A percentile compares a stretch with the other conserved stretches of the same genome.
Evolutionary conservation across 2,113 vertebrate species (phyloP).

Genomic region (Anseranas semipalmata): DNA sequence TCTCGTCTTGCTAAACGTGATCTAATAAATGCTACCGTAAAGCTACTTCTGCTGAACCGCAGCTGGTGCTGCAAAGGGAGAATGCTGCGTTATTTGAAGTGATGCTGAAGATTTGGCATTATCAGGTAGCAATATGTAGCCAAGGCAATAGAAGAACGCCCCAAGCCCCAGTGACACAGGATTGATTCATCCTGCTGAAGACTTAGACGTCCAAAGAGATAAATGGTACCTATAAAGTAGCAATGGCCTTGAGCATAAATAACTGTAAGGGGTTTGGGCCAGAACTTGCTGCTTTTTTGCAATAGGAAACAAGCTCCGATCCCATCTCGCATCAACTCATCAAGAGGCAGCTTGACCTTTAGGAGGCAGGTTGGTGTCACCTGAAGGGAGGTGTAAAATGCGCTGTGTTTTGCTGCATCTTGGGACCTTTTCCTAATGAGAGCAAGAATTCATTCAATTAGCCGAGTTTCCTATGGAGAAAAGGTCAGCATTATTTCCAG

Average conservation of each 20-base stretch:
- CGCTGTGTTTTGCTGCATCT: not conserved
- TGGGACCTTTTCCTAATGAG: slow-evolving; percentile 53
- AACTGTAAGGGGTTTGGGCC: not conserved
- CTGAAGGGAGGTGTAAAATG: not conserved
- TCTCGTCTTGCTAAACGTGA: not conserved
- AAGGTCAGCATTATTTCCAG: slow-evolving; percentile 41
- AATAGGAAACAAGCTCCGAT: not conserved
- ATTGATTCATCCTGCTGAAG: not conserved
- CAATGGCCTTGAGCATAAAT: not conserved
- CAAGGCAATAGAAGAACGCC: not conserved
- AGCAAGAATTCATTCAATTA: slow-evolving; percentile 26
- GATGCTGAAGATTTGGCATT: not conserved
- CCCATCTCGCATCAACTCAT: not conserved
- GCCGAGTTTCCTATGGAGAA: slow-evolving; percentile 2
- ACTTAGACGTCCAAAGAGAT: not conserved
- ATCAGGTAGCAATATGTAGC: not conserved
- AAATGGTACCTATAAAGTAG: not conserved
- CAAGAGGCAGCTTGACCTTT: slow-evolving; percentile 40
- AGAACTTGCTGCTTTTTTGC: not conserved
- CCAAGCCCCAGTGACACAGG: not conserved
- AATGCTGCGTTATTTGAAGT: not conserved
- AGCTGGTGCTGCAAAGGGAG: not conserved
- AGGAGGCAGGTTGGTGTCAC: slow-evolving; percentile 20
- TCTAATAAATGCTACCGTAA: not conserved
- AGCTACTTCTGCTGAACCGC: not conserved